These are phyloP conservation scores for Pseudonaja textilis DNA, from an alignment of 2,113 vertebrate species.

Conservation along the genomic window DNA sequence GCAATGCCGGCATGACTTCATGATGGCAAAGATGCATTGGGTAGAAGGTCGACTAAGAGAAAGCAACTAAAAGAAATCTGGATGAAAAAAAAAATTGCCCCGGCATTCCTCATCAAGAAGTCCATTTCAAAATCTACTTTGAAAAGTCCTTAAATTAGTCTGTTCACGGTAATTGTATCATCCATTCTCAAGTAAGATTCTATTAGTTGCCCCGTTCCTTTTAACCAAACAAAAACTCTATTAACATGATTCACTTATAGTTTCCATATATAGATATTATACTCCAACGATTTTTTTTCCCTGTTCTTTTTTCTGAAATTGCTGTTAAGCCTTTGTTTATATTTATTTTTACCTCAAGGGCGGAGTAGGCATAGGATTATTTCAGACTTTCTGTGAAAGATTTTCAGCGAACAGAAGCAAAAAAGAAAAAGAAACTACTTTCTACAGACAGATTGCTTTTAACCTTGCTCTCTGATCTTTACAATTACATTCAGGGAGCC, in stretches of 20 bases:
- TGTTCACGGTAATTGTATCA: conserved; percentile 59
- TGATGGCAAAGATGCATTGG: conserved; percentile 19
- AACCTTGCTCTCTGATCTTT: conserved; percentile 62
- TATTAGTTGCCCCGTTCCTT: conserved; percentile 55
- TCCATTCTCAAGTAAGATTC: conserved; percentile 47
- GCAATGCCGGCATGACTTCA: background rate
- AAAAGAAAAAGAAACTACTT: conserved; percentile 29
- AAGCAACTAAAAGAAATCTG: conserved; percentile 10
- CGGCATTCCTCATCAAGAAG: conserved; percentile 30
- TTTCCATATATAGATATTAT: conserved; percentile 55
- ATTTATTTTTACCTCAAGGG: conserved; percentile 67
- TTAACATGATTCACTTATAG: conserved; percentile 56
- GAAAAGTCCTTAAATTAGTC: conserved; percentile 56
- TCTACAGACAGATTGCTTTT: conserved; percentile 68
- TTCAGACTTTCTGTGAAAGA: conserved; percentile 61
- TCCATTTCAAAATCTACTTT: conserved; percentile 44
- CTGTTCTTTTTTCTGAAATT: conserved; percentile 49
- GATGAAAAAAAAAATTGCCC: background rate
- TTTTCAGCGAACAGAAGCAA: conserved; percentile 68
- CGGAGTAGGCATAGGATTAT: conserved; percentile 69
- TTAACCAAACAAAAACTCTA: conserved; percentile 61
- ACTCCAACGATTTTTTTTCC: conserved; percentile 50
- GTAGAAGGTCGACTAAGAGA: conserved; percentile 13
- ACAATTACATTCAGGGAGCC: conserved; percentile 50
- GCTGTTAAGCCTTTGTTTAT: conserved; percentile 57